These are phyloP conservation scores for Myiozetetes cayanensis DNA, from an alignment of 2,113 vertebrate species.

Conservation along the genomic window DNA sequence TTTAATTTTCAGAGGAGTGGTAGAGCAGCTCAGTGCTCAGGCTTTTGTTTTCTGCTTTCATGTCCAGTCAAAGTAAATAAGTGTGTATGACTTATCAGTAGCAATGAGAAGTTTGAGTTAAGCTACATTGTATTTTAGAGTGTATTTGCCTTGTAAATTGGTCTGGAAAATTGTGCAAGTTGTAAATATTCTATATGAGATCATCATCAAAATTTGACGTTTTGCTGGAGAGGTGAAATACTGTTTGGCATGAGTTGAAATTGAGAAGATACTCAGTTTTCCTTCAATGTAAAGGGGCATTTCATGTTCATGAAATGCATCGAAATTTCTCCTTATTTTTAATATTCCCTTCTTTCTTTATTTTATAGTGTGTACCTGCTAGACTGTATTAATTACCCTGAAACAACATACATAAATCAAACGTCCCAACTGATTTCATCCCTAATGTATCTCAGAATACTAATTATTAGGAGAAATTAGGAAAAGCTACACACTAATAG, in stretches of 20 bases:
- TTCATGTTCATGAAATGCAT: background rate
- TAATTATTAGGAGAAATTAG: constrained; percentile 40
- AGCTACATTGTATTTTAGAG: background rate
- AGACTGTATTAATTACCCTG: background rate
- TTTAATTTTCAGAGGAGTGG: background rate
- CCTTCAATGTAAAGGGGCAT: background rate
- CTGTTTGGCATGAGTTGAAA: accelerated
- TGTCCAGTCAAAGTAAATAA: background rate
- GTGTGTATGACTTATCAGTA: background rate
- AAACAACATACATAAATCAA: constrained; percentile 21
- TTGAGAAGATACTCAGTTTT: background rate
- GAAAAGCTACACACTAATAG: background rate
- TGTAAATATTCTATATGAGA: background rate
- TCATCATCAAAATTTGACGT: background rate
- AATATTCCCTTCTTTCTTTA: background rate
- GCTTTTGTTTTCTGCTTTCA: background rate
- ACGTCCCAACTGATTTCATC: constrained; percentile 5
- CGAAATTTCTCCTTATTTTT: background rate
- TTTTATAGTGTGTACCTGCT: background rate
- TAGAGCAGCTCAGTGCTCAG: background rate
- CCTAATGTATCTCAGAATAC: background rate
- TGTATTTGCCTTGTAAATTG: background rate
- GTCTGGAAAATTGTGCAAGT: background rate
- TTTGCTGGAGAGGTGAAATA: background rate
- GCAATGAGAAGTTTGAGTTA: background rate